Percentiles rank a stretch among this genome's conserved stretches.
These are phyloP conservation scores for Novumbra hubbsi DNA, from an alignment of 2,797 vertebrate genomes.

Conservation along the genomic window DNA sequence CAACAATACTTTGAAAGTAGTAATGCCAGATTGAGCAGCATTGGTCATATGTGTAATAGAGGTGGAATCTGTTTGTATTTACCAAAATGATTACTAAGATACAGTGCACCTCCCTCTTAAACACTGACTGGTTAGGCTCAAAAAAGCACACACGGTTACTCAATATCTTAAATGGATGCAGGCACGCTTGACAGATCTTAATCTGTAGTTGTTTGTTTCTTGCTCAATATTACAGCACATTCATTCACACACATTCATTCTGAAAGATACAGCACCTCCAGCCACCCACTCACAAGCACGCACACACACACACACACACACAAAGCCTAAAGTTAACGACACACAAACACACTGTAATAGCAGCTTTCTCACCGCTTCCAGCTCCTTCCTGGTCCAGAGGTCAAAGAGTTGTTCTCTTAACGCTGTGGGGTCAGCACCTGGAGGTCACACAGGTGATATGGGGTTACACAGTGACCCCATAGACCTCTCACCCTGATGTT, in stretches of 20 bases:
- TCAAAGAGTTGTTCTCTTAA: constrained; percentile 65
- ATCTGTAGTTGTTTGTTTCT: neutral
- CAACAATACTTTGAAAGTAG: too few relatives aligned
- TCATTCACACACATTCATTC: neutral
- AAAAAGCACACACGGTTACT: neutral
- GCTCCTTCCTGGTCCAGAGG: constrained; percentile 67
- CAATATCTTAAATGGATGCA: neutral
- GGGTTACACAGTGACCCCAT: constrained; percentile 49
- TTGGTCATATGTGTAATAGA: too few relatives aligned
- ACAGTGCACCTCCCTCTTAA: too few relatives aligned
- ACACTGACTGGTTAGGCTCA: too few relatives aligned
- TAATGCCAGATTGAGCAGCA: too few relatives aligned
- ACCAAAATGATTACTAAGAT: too few relatives aligned
- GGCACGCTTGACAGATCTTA: neutral
- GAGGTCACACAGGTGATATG: constrained; percentile 36
- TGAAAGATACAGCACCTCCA: neutral
- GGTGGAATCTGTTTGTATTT: too few relatives aligned
- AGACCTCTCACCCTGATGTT: constrained; percentile 43
- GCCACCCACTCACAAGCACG: constrained; percentile 18
- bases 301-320: constrained; percentile 28
- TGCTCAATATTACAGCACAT: neutral
- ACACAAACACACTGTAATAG: constrained; percentile 33
- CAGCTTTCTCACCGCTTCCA: constrained; percentile 63
- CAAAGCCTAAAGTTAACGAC: constrained; percentile 27
- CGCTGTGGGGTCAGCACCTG: constrained; percentile 66